Evolutionary conservation across 1,140 invertebrate genomes (phyloP).

Genomic region (Ceratina calcarata): DNA sequence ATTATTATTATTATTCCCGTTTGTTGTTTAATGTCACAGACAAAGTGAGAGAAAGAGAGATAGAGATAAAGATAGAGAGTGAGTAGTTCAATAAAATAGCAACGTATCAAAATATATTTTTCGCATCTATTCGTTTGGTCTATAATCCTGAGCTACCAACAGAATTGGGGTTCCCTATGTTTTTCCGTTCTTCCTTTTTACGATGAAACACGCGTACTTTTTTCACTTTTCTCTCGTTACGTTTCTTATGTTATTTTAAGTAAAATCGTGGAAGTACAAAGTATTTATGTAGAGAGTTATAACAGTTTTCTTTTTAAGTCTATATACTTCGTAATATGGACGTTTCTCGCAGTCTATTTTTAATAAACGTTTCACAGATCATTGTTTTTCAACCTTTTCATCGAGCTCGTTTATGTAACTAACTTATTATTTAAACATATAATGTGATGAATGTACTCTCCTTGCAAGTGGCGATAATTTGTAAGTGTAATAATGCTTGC

Average conservation of each 20-base stretch:
- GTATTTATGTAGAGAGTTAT: constrained; percentile 52
- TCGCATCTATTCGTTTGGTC: constrained; percentile 72
- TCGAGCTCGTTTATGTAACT: background rate
- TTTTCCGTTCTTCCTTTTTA: constrained; percentile 52
- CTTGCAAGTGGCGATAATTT: too few species aligned
- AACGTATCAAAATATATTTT: constrained; percentile 80
- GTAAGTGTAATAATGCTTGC: constrained; percentile 16
- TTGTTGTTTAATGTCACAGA: constrained; percentile 32
- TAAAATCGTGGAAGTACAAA: constrained; percentile 68
- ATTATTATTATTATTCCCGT: constrained; percentile 12
- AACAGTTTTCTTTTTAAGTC: constrained; percentile 45
- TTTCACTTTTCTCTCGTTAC: too few species aligned
- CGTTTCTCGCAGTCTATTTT: constrained; percentile 58
- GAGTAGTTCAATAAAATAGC: constrained; percentile 72
- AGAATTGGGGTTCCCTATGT: constrained; percentile 66
- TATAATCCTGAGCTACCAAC: constrained; percentile 73
- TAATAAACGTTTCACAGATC: constrained; percentile 43
- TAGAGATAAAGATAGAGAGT: constrained; percentile 53
- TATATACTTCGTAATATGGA: constrained; percentile 57
- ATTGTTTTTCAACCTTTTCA: background rate
- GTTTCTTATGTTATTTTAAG: constrained; percentile 53
- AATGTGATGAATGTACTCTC: background rate
- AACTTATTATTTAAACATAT: constrained; percentile 11
- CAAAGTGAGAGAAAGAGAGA: constrained; percentile 51
- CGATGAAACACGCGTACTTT: too few species aligned